Base-by-base conservation (phyloP, 1,140 invertebrate species). In the Rhynchophorus ferrugineus region DNA sequence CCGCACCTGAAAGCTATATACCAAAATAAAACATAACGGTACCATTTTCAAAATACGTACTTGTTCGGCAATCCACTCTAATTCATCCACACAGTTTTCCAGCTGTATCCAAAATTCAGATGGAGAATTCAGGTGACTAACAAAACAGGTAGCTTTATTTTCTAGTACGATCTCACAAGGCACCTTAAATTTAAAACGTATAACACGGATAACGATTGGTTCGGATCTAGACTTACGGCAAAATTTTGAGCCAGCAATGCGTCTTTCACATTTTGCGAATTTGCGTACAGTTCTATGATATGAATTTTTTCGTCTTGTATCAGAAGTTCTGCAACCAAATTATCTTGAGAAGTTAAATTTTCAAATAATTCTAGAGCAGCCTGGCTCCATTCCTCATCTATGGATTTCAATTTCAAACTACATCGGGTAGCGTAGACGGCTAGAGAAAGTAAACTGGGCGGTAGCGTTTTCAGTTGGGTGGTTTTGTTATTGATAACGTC, bases 91-190 rank as follows among this genome's bases (percentile, higher is more conserved):
- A 8, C 81, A 76, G 1, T 71, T 75, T 58, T 83, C 80, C 24
- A 81, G 67, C 60, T 85, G 83, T 16, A 85, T 76, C 75, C 82
- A 87, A 63, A 88, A 86, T 59, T 85, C 80, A 0, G 73, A 72
- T 0, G 81, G 78, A 0, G 80, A 79, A 59, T 81, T 81, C 0
- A 81, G 68, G 60, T 85, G 80, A 48, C 80, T 83, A 0, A 85
- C 75, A 47, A 78, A 80, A 56, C 79, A 79, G 0, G 72, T 76
- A 2, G 75, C 70, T 16, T 73, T 76, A 73, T 71, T 35, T 76
- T 75, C 13, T 2, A 50, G 20, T 1, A 58, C 20, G 11, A 60
- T 36, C 34, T 61, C 56, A 36, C 48, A 57, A n/a, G 49, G 44
- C 36, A 44, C 33, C 52, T 48, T 41, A n/a, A 49, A 14, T 54